Base-by-base conservation (phyloP, 2,113 vertebrate genomes). In the Cyrtonyx montezumae region DNA sequence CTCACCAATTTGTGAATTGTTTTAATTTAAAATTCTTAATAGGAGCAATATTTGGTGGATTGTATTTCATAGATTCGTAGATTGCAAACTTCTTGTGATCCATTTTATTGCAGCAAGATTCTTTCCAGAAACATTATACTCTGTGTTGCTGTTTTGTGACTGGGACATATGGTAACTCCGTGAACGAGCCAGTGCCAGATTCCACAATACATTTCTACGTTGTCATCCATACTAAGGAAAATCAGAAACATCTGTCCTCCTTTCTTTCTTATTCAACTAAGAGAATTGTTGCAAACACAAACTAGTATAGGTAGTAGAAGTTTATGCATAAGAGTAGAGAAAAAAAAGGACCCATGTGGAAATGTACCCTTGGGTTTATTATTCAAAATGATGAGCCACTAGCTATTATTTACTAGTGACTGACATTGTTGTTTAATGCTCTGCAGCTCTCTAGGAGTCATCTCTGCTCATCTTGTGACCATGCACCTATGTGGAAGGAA, bases 171-270 rank as follows among this genome's bases (percentile, higher is more conserved):
- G 92, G 76, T 93, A 94, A 82, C 90, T 75, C 63, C 61, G 80
- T 91, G 88, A 94, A 86, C 2, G 22, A 96, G 62, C 77, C 88
- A 71, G 14, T 73, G 96, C 91, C 90, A 97, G 79, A 83, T 95
- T 96, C 93, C 79, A 95, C 74, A 92, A 88, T 85, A 76, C 76
- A 77, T 91, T 93, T 95, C 81, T 88, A 32, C 5, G 1, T 89
- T 93, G 95, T 96, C 68, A 61, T 91, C 87, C 53, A 34, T 79
- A 86, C 15, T 94, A 63, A 87, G 28, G 32, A 71, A 96, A 97
- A 97, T 93, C 67, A 80, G 84, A 98, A 97, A 95, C 97, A 95
- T 87, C 88, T 97, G 97, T 80, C 58, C 11, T 21, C 37, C 63
- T 76, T 87, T 16, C 23, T 21, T 42, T 9, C 28, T n/a, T 25